phyloP scores from a whole-genome alignment of 2,797 vertebrate species.

The Potorous gilbertii region DNA sequence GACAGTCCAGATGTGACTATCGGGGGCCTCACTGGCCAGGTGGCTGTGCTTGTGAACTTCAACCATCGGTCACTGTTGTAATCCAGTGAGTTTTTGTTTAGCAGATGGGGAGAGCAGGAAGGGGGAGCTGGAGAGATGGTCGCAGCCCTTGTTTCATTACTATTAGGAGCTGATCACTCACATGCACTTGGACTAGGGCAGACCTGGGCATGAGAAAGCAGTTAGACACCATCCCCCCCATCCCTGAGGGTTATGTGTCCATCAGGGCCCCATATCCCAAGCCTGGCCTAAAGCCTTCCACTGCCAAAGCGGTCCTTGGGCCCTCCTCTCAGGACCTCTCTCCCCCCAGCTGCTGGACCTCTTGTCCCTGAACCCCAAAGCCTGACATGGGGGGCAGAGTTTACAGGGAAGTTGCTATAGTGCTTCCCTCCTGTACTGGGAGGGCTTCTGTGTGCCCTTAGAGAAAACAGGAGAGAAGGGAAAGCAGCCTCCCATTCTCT shows the following conservation, averaged over 20 bases:
- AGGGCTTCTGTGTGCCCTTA: not conserved
- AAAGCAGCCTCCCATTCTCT: not conserved
- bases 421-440: not conserved
- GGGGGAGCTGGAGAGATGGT: not conserved
- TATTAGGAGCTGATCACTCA: slow-evolving; percentile 56
- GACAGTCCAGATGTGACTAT: not conserved
- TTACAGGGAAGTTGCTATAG: not conserved
- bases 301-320: not conserved
- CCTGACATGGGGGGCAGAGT: not conserved
- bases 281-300: not conserved
- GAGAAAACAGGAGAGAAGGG: not conserved
- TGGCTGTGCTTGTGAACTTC: not conserved
- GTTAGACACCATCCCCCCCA: not conserved
- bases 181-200: slow-evolving; percentile 71
- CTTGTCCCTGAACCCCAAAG: not conserved
- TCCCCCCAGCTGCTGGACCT: not conserved
- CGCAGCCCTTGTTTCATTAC: slow-evolving; percentile 24
- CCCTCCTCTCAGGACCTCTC: slow-evolving; percentile 1
- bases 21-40: too few species aligned
- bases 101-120: not conserved
- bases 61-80: not conserved
- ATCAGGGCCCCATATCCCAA: not conserved
- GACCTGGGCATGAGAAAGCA: slow-evolving; percentile 21
- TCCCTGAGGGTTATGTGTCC: not conserved
- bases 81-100: too few species aligned